phyloP scores from a whole-genome alignment of 2,113 vertebrate species.

The Lutjanus erythropterus region DNA sequence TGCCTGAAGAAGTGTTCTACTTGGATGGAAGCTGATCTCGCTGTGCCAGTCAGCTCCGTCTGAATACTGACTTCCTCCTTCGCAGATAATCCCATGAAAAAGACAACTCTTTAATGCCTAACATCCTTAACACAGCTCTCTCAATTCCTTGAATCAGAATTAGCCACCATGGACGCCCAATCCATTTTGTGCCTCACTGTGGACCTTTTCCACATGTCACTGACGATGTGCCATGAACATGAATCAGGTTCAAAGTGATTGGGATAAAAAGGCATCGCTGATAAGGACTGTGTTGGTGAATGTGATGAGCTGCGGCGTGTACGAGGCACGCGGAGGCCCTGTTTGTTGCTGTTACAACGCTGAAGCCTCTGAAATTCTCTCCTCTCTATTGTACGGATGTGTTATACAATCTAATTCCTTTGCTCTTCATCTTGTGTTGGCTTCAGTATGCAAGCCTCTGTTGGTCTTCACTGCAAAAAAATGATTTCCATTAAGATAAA shows the following conservation, averaged over 20 bases:
- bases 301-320: constrained; percentile 3
- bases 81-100: constrained; percentile 76
- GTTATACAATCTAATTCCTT: constrained; percentile 19
- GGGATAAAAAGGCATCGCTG: constrained; percentile 28
- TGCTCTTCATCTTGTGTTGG: constrained; percentile 11
- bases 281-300: constrained; percentile 28
- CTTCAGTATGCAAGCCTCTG: constrained; percentile 35
- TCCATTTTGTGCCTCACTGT: constrained; percentile 51
- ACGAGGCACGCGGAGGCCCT: background rate
- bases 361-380: constrained; percentile 18
- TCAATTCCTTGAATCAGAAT: constrained; percentile 73
- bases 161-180: constrained; percentile 56
- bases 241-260: constrained; percentile 40
- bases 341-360: constrained; percentile 11
- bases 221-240: constrained; percentile 36
- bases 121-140: constrained; percentile 73
- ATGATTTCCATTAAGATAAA: constrained; percentile 74
- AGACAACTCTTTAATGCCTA: constrained; percentile 77
- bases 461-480: constrained; percentile 27
- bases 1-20: constrained; percentile 80
- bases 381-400: background rate
- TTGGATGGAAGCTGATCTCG: constrained; percentile 75
- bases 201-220: constrained; percentile 46
- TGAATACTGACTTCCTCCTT: constrained; percentile 75
- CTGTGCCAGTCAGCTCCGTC: constrained; percentile 72